Evolutionary conservation across 1,140 invertebrate species (phyloP).

Genomic region (Myzus persicae): DNA sequence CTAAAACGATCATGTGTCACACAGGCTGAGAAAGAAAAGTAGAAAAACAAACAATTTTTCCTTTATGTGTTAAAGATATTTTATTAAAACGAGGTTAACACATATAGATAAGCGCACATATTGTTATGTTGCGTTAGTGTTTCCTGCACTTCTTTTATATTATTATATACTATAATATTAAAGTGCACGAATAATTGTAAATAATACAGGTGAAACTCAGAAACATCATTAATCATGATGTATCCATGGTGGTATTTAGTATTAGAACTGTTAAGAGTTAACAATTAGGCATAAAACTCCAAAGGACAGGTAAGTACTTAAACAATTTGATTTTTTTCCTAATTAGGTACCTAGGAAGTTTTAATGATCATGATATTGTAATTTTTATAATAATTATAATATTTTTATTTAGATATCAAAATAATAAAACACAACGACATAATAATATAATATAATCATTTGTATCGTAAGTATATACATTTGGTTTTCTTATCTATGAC

Average conservation of each 20-base stretch:
- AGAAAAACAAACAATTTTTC: not conserved
- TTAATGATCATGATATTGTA: too few species aligned
- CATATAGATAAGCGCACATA: not conserved
- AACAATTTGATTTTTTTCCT: too few species aligned
- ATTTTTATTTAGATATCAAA: not conserved
- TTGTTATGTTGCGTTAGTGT: not conserved
- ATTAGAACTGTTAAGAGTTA: not conserved
- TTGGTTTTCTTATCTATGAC: too few species aligned
- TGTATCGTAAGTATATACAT: too few species aligned
- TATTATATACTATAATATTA: not conserved
- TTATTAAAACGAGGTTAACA: not conserved
- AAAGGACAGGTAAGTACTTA: too few species aligned
- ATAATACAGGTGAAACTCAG: not conserved
- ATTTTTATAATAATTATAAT: too few species aligned
- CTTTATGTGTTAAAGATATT: not conserved
- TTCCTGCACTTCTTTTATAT: not conserved
- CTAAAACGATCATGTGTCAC: not conserved
- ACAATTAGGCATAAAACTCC: not conserved
- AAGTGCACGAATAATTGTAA: not conserved
- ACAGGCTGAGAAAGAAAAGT: not conserved
- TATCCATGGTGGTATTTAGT: not conserved
- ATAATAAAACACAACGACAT: too few species aligned
- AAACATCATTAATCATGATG: not conserved
- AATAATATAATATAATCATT: too few species aligned
- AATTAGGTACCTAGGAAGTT: too few species aligned